phyloP scores from a whole-genome alignment of 2,888 invertebrate genomes.

The Meandrusa payeni region DNA sequence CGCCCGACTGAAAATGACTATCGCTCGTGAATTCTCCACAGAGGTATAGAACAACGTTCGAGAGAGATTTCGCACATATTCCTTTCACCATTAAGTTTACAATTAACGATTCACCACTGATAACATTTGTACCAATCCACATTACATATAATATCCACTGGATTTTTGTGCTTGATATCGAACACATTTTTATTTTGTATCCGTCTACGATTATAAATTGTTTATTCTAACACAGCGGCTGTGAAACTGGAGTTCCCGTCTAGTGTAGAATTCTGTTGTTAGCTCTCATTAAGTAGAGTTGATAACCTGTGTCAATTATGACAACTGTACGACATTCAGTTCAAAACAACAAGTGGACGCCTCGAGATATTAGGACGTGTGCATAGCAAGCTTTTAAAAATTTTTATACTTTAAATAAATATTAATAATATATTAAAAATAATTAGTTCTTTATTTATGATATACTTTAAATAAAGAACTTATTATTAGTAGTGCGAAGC shows the following conservation, averaged over 20 bases:
- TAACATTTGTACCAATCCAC: slow-evolving; percentile 41
- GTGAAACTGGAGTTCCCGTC: slow-evolving; percentile 66
- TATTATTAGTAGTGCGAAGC: too few relatives aligned
- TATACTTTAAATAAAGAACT: too few relatives aligned
- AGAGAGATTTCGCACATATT: slow-evolving; percentile 50
- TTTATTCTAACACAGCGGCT: slow-evolving; percentile 41
- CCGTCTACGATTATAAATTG: slow-evolving; percentile 28
- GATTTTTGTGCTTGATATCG: slow-evolving; percentile 38
- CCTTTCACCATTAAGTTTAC: slow-evolving; percentile 46
- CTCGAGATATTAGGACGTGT: slow-evolving; percentile 30
- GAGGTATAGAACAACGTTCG: slow-evolving; percentile 47
- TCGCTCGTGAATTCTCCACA: slow-evolving; percentile 47
- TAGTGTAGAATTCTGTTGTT: slow-evolving; percentile 46
- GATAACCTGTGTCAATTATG: slow-evolving; percentile 74
- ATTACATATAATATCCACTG: slow-evolving; percentile 43
- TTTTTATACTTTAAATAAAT: too few relatives aligned
- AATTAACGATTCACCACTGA: slow-evolving; percentile 44
- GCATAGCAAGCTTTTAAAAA: slow-evolving; percentile 22
- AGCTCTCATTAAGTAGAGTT: slow-evolving; percentile 63
- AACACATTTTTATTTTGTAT: slow-evolving; percentile 45
- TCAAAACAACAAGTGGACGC: slow-evolving; percentile 70
- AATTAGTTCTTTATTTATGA: too few relatives aligned
- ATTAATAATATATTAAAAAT: too few relatives aligned
- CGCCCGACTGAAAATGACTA: slow-evolving; percentile 38
- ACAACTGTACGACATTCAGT: slow-evolving; percentile 63